Conservation (phyloP, 2,888 invertebrate genomes). For the Oscheius sp. region DNA sequence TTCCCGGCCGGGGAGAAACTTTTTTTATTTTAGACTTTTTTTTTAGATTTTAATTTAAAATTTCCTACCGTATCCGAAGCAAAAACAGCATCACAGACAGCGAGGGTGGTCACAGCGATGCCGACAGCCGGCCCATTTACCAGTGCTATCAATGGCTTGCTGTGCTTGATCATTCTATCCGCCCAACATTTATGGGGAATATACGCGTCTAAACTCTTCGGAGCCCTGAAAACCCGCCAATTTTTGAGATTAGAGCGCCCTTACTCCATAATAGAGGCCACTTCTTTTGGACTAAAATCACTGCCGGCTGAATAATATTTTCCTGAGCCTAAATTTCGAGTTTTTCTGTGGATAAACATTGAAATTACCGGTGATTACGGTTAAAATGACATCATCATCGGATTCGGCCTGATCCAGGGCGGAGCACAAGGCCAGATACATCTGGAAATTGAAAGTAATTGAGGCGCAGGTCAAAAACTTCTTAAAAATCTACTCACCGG, state of each 20-base stretch:
- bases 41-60: background rate
- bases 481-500: conserved; percentile 41
- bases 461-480: background rate
- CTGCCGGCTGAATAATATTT: conserved; percentile 88
- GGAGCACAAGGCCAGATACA: conserved; percentile 80
- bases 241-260: background rate
- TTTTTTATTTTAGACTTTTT: conserved; percentile 10
- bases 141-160: conserved; percentile 87
- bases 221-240: background rate
- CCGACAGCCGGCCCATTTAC: conserved; percentile 97
- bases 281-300: conserved; percentile 77
- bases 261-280: conserved; percentile 12
- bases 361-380: conserved; percentile 81
- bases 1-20: conserved; percentile 29
- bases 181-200: conserved; percentile 80
- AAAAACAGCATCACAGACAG: conserved; percentile 88
- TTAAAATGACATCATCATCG: conserved; percentile 80
- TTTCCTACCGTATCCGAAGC: conserved; percentile 82
- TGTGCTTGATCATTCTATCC: conserved; percentile 84
- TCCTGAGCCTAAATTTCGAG: conserved; percentile 76
- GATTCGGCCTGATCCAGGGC: conserved; percentile 81
- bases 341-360: background rate
- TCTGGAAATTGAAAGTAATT: conserved; percentile 73
- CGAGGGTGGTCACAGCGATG: conserved; percentile 86
- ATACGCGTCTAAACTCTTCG: background rate